Evolutionary conservation across 2,113 vertebrate genomes (phyloP).

Genomic region (Orthochromis malagaraziensis): DNA sequence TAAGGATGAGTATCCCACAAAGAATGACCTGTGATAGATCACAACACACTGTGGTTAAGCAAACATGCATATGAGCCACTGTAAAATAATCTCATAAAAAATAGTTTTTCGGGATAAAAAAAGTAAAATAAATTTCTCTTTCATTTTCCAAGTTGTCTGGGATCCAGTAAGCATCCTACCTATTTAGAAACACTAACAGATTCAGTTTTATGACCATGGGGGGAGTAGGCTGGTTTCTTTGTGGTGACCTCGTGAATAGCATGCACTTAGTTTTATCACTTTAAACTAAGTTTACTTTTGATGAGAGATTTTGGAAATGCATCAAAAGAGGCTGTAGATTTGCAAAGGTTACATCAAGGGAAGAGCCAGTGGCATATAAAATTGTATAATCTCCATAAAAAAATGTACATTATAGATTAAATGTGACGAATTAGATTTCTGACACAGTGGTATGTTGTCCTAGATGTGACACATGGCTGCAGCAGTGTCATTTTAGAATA

Average conservation of each 20-base stretch:
- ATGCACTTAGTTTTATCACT: not conserved
- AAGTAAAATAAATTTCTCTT: not conserved
- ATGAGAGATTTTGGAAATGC: not conserved
- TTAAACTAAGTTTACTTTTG: not conserved
- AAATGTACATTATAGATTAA: not conserved
- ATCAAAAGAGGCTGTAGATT: not conserved
- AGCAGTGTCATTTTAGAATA: not conserved
- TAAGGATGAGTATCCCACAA: not conserved
- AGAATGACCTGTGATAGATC: not conserved
- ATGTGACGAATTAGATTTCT: constrained; percentile 4
- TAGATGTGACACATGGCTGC: not conserved
- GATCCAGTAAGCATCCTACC: not conserved
- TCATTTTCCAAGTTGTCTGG: not conserved
- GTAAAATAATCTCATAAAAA: not conserved
- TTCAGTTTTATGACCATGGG: not conserved
- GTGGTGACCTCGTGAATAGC: not conserved
- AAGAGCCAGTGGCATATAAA: not conserved
- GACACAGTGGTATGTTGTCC: not conserved
- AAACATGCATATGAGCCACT: not conserved
- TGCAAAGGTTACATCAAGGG: not conserved
- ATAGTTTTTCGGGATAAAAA: not conserved
- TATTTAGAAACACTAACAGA: not conserved
- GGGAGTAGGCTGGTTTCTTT: not conserved
- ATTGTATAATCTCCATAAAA: not conserved
- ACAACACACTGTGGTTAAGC: not conserved